These are phyloP conservation scores for Glossophaga mutica DNA, from an alignment of 2,797 vertebrate genomes.

Conservation along the genomic window DNA sequence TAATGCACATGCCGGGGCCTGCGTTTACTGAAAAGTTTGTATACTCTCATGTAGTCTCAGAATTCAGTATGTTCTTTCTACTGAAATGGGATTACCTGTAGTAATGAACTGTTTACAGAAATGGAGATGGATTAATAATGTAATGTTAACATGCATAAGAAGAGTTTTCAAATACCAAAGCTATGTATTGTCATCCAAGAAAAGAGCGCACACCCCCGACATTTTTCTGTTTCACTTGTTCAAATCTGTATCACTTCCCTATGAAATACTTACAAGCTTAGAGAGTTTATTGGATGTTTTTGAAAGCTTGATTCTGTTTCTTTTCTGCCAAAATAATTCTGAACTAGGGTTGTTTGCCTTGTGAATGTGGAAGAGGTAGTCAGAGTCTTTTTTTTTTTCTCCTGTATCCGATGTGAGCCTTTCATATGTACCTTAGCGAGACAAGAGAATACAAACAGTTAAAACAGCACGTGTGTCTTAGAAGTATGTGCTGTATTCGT, in stretches of 20 bases:
- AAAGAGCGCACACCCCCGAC: not conserved
- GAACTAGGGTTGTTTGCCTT: not conserved
- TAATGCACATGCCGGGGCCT: not conserved
- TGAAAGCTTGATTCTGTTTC: conserved; percentile 13
- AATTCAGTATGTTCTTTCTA: conserved; percentile 31
- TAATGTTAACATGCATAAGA: not conserved
- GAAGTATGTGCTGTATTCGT: not conserved
- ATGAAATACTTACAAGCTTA: conserved; percentile 13
- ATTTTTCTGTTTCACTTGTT: not conserved
- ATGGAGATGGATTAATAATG: not conserved
- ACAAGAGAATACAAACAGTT: not conserved
- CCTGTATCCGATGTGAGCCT: not conserved
- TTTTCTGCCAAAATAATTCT: not conserved
- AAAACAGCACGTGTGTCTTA: not conserved
- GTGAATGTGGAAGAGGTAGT: not conserved
- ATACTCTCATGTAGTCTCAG: not conserved
- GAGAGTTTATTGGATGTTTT: not conserved
- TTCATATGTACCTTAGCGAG: not conserved
- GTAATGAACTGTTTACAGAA: not conserved
- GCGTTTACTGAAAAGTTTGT: not conserved
- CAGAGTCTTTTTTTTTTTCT: not conserved
- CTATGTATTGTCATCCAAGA: not conserved
- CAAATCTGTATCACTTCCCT: conserved; percentile 16
- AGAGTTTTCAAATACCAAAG: not conserved
- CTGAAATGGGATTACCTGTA: not conserved